These are phyloP conservation scores for Equus quagga DNA, from an alignment of 2,113 vertebrate species.

Conservation along the genomic window DNA sequence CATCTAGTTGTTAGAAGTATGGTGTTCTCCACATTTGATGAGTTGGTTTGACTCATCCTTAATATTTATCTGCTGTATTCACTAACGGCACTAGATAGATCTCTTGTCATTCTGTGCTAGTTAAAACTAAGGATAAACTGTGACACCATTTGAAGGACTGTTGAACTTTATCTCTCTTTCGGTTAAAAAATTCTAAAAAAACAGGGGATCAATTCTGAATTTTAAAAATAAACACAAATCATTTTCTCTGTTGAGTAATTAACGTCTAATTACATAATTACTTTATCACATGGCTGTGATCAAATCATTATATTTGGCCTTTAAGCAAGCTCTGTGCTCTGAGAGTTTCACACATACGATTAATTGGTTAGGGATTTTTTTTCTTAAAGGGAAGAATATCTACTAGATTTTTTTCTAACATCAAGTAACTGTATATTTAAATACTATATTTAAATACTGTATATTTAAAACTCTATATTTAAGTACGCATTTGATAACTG, in stretches of 20 bases:
- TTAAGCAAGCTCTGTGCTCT: conserved; percentile 45
- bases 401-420: background rate
- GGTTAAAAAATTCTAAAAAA: conserved; percentile 31
- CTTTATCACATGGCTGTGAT: conserved; percentile 50
- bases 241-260: conserved; percentile 45
- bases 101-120: background rate
- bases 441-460: background rate
- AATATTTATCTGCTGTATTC: conserved; percentile 23
- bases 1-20: background rate
- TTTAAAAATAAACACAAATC: conserved; percentile 58
- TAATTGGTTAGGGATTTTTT: background rate
- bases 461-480: background rate
- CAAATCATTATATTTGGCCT: conserved; percentile 66
- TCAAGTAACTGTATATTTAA: background rate
- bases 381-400: conserved; percentile 26
- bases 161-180: conserved; percentile 50
- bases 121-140: conserved; percentile 44
- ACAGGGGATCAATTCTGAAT: background rate
- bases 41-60: background rate
- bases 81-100: background rate
- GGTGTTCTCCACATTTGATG: background rate
- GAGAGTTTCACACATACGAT: conserved; percentile 2
- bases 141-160: background rate
- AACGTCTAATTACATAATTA: conserved; percentile 62
- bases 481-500: background rate